Percentiles rank a stretch among this genome's conserved stretches.
These are phyloP conservation scores for Aethina tumida DNA, from an alignment of 1,140 invertebrate genomes.

Conservation along the genomic window DNA sequence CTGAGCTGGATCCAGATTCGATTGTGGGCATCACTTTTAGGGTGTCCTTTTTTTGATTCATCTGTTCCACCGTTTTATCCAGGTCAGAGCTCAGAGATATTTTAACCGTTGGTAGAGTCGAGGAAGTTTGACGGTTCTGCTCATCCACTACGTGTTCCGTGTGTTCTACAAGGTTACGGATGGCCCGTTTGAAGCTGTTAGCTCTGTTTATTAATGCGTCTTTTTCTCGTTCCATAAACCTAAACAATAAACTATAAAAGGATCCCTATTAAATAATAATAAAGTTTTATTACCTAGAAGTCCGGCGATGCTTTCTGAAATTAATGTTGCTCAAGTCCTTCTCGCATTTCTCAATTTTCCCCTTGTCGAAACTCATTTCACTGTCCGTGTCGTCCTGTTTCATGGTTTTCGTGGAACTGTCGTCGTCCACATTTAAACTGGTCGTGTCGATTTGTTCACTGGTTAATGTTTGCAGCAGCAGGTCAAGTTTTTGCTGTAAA, in stretches of 20 bases:
- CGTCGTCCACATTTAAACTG: conserved; percentile 22
- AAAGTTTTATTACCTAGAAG: conserved; percentile 23
- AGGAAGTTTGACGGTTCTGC: conserved; percentile 35
- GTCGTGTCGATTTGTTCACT: conserved; percentile 38
- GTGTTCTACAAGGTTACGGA: conserved; percentile 69
- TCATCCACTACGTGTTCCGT: conserved; percentile 57
- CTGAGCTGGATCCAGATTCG: conserved; percentile 37
- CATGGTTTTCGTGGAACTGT: conserved; percentile 15
- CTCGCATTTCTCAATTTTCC: conserved; percentile 29
- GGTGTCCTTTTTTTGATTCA: conserved; percentile 17
- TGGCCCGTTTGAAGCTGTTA: conserved; percentile 80
- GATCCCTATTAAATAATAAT: not conserved
- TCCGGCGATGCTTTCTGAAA: conserved; percentile 31
- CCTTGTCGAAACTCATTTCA: conserved; percentile 32
- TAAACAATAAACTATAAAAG: conserved; percentile 13
- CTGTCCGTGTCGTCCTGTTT: conserved; percentile 32
- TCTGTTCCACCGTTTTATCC: conserved; percentile 15
- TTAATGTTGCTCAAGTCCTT: conserved; percentile 36
- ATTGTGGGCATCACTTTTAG: conserved; percentile 36
- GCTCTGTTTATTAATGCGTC: conserved; percentile 52
- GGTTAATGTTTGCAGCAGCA: conserved; percentile 60
- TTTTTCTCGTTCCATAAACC: conserved; percentile 35
- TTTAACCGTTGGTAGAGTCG: conserved; percentile 29
- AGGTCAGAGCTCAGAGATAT: conserved; percentile 26
- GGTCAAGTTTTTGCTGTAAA: conserved; percentile 67